Evolutionary conservation across 2,888 invertebrate species (phyloP).

Genomic region (Acleris emargana): DNA sequence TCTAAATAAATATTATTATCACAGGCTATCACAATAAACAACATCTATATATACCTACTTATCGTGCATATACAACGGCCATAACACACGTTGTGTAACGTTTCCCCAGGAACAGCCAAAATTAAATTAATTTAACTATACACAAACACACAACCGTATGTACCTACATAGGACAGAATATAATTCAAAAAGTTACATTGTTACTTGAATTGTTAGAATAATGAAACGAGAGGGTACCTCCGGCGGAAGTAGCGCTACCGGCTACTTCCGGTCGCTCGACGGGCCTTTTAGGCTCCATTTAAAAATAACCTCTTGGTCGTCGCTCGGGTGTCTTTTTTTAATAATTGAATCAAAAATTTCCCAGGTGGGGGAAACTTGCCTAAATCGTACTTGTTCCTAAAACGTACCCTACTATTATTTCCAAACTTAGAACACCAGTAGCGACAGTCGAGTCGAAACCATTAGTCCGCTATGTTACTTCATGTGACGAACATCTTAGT

Average conservation of each 20-base stretch:
- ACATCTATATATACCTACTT: too few relatives aligned
- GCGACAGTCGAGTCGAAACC: too few relatives aligned
- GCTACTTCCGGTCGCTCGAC: slow-evolving; percentile 42
- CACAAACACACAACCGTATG: slow-evolving; percentile 9
- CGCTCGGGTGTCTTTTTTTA: background rate
- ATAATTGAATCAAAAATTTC: background rate
- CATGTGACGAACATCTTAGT: too few relatives aligned
- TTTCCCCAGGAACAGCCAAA: background rate
- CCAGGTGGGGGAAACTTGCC: too few relatives aligned
- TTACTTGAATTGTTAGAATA: slow-evolving; percentile 41
- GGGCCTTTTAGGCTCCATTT: slow-evolving; percentile 38
- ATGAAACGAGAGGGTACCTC: slow-evolving; percentile 42
- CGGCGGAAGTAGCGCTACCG: slow-evolving; percentile 41
- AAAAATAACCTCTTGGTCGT: slow-evolving; percentile 12
- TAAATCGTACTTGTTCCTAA: too few relatives aligned
- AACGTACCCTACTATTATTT: too few relatives aligned
- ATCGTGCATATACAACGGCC: too few relatives aligned
- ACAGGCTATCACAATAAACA: too few relatives aligned
- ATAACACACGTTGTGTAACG: too few relatives aligned
- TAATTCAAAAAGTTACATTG: slow-evolving; percentile 45
- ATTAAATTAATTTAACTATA: background rate
- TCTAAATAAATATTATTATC: too few relatives aligned
- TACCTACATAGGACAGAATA: slow-evolving; percentile 31
- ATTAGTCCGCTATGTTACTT: too few relatives aligned
- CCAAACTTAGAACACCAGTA: too few relatives aligned